Percentiles rank a stretch among this genome's conserved stretches.
Conservation (phyloP, 2,113 vertebrate species). For the Strix aluco region DNA sequence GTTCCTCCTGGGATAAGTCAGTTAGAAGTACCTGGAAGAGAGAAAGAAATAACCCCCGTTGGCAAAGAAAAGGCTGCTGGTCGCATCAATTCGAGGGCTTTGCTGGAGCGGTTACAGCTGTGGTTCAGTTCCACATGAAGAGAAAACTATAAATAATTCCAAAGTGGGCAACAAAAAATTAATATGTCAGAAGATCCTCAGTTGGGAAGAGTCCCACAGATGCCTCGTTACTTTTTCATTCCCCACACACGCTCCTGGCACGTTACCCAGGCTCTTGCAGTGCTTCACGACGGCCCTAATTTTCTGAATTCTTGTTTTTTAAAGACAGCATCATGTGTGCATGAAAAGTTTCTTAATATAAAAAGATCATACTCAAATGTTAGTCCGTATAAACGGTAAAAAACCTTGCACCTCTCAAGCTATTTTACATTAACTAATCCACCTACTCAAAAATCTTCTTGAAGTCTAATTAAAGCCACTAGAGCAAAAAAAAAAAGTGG, state of each 20-base stretch:
- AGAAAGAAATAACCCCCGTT: not conserved
- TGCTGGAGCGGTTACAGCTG: not conserved
- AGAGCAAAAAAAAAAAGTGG: not conserved
- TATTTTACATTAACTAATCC: not conserved
- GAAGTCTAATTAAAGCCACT: not conserved
- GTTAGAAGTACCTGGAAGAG: slow-evolving; percentile 66
- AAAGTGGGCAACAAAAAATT: not conserved
- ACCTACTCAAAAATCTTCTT: not conserved
- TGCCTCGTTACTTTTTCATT: too few relatives aligned
- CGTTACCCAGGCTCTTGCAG: not conserved
- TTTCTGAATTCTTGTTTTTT: too few relatives aligned
- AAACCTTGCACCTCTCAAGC: not conserved
- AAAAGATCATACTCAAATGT: not conserved
- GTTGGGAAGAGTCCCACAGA: not conserved
- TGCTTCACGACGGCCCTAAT: not conserved
- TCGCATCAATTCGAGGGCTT: not conserved
- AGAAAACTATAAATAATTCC: not conserved
- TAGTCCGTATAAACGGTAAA: not conserved
- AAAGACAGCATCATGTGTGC: not conserved
- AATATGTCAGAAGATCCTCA: not conserved
- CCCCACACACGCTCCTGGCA: not conserved
- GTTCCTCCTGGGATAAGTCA: slow-evolving; percentile 68
- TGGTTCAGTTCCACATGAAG: not conserved
- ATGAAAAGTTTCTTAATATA: not conserved
- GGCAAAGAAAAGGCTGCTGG: not conserved